phyloP scores from a whole-genome alignment of 2,888 invertebrate species.

The Cephonodes hylas region DNA sequence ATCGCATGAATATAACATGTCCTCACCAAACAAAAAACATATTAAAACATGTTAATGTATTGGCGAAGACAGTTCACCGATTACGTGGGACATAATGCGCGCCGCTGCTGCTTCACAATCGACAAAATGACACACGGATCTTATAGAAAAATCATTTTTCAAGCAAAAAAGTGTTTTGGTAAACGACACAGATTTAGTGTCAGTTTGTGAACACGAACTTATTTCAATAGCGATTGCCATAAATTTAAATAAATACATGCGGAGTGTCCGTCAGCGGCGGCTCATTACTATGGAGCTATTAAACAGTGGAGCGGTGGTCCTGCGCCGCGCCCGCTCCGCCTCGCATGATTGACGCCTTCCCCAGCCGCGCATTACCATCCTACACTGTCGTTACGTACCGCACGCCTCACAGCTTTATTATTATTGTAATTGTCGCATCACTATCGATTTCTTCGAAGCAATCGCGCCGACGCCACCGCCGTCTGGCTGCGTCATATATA shows the following conservation, averaged over 20 bases:
- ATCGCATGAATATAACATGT: conserved; percentile 6
- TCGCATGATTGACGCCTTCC: conserved; percentile 8
- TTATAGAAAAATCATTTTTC: neutral
- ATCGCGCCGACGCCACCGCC: conserved; percentile 3
- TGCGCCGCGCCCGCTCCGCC: neutral
- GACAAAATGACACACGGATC: neutral
- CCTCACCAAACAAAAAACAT: neutral
- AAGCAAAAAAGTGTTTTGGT: conserved; percentile 21
- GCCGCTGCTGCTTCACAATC: neutral
- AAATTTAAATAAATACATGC: conserved; percentile 68
- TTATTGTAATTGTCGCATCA: conserved; percentile 13
- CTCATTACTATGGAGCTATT: conserved; percentile 66
- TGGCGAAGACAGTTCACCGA: conserved; percentile 8
- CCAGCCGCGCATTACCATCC: conserved; percentile 49
- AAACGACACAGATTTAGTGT: conserved; percentile 16
- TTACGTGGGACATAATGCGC: conserved; percentile 1
- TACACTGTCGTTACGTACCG: conserved; percentile 16
- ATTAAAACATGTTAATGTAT: conserved; percentile 8
- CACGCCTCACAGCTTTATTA: conserved; percentile 4
- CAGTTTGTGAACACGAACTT: conserved; percentile 46
- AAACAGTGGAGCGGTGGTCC: conserved; percentile 32
- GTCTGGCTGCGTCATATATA: neutral
- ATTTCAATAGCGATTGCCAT: conserved; percentile 42
- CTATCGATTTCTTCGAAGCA: conserved; percentile 12
- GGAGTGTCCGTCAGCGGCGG: conserved; percentile 45